Percentiles rank a stretch among this genome's conserved stretches.
phyloP scores from a whole-genome alignment of 2,888 invertebrate genomes.

The Nomada fucata region DNA sequence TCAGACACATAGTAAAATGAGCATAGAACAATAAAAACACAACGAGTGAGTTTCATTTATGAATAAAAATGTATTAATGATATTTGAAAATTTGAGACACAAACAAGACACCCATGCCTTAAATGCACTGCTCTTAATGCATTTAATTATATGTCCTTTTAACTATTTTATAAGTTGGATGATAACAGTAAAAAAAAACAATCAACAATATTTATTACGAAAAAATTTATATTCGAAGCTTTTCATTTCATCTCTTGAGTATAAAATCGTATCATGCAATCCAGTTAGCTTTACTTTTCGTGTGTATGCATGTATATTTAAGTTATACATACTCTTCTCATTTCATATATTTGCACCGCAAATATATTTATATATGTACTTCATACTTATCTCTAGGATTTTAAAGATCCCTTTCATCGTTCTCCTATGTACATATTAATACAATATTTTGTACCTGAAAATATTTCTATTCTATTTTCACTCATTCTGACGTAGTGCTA shows the following conservation, averaged over 20 bases:
- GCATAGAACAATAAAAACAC: background rate
- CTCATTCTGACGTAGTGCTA: constrained; percentile 58
- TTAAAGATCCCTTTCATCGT: constrained; percentile 1
- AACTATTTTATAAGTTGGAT: background rate
- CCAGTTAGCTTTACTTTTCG: background rate
- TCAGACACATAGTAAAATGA: background rate
- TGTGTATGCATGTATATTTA: background rate
- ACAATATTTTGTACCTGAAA: constrained; percentile 24
- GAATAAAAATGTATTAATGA: background rate
- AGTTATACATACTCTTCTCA: too few species aligned
- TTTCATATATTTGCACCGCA: background rate
- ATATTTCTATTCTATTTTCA: constrained; percentile 25
- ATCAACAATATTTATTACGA: background rate
- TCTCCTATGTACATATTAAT: constrained; percentile 9
- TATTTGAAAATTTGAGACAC: background rate
- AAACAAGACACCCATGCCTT: background rate
- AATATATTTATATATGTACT: background rate
- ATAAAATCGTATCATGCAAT: constrained; percentile 8
- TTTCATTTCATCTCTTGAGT: constrained; percentile 1
- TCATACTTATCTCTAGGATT: background rate
- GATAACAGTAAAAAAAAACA: background rate
- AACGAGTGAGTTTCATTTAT: constrained; percentile 11
- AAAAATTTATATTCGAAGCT: background rate
- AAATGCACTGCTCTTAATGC: background rate
- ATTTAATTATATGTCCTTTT: background rate